Evolutionary conservation across 1,140 invertebrate species (phyloP).

Genomic region (Pseudomyrmex concolor): DNA sequence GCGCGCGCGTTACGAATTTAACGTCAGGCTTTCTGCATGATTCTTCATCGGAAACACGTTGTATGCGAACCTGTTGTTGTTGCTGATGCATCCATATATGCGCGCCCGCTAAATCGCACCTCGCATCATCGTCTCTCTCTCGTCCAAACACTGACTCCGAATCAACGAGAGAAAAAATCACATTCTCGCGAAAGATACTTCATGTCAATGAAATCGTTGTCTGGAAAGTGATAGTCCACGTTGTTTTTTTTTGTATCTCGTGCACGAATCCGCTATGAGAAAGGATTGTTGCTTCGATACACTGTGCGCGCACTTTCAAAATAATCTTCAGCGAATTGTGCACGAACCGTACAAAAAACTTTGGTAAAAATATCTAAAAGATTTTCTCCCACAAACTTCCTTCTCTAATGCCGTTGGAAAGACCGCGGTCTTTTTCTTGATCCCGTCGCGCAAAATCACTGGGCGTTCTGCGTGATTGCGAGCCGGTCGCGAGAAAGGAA

Average conservation of each 20-base stretch:
- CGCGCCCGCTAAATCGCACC: constrained; percentile 34
- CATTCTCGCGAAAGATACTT: neutral
- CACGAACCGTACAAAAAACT: neutral
- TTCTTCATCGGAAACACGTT: neutral
- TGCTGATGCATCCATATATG: neutral
- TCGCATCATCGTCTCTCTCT: neutral
- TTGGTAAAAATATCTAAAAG: neutral
- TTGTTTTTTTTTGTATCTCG: neutral
- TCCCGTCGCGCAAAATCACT: constrained; percentile 11
- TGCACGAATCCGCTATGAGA: neutral
- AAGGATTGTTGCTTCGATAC: neutral
- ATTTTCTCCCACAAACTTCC: too few relatives aligned
- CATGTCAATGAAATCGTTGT: neutral
- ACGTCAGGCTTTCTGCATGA: constrained; percentile 9
- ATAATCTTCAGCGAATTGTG: neutral
- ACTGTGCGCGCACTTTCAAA: constrained; percentile 29
- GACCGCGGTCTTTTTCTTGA: too few relatives aligned
- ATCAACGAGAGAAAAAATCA: constrained; percentile 1
- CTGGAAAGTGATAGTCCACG: neutral
- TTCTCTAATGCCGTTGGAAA: too few relatives aligned
- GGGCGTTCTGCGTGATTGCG: too few relatives aligned
- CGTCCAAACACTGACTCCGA: neutral
- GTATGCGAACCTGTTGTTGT: neutral
- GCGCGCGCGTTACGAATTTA: constrained; percentile 18
- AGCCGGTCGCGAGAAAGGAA: neutral